A percentile compares a stretch with the other conserved stretches of the same genome.
phyloP scores from a whole-genome alignment of 2,888 invertebrate species.

The Scaptomyza polygonia region DNA sequence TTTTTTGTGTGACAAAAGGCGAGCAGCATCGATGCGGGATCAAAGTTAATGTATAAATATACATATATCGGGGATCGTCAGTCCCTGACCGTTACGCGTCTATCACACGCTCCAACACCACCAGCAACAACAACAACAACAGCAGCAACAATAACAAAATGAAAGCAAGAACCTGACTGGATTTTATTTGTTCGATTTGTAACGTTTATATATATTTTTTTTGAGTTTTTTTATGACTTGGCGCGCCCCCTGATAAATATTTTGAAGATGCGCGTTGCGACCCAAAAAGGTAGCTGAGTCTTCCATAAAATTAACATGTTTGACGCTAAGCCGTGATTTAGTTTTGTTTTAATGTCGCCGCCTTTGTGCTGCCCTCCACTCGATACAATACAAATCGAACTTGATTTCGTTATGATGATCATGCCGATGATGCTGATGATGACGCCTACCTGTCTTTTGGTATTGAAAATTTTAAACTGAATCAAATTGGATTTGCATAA shows the following conservation, averaged over 20 bases:
- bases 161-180: conserved; percentile 27
- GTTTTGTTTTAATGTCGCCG: conserved; percentile 82
- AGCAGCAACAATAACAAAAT: conserved; percentile 8
- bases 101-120: conserved; percentile 46
- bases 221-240: conserved; percentile 60
- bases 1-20: conserved; percentile 44
- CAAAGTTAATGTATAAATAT: conserved; percentile 13
- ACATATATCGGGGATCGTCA: conserved; percentile 41
- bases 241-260: conserved; percentile 71
- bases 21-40: conserved; percentile 68
- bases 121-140: conserved; percentile 13
- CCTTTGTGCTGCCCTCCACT: conserved; percentile 60
- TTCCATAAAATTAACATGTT: conserved; percentile 76
- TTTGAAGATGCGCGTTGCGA: conserved; percentile 39
- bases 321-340: conserved; percentile 83
- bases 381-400: conserved; percentile 54
- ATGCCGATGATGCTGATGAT: conserved; percentile 36
- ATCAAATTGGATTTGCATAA: conserved; percentile 72
- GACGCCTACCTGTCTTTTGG: conserved; percentile 66
- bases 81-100: conserved; percentile 62
- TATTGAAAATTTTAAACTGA: conserved; percentile 47
- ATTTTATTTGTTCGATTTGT: conserved; percentile 48
- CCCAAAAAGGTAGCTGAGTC: conserved; percentile 68
- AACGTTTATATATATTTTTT: conserved; percentile 50
- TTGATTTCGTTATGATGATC: conserved; percentile 58